These are phyloP conservation scores for Cacatua alba DNA, from an alignment of 2,113 vertebrate genomes.

Conservation along the genomic window DNA sequence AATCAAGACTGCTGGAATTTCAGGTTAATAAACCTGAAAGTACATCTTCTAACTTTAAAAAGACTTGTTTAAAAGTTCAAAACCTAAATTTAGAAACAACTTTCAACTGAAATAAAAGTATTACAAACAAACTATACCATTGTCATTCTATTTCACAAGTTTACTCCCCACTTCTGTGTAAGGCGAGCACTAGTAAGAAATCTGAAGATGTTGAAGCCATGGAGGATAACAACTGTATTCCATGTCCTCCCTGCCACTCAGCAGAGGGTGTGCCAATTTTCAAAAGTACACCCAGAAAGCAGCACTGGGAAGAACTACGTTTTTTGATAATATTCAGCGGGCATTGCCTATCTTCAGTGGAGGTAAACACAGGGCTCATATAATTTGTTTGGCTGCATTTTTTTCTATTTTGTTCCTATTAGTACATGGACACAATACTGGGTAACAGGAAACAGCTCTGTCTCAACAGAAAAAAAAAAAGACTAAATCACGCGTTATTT, in stretches of 20 bases:
- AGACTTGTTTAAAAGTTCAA: neutral
- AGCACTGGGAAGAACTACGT: fast-evolving
- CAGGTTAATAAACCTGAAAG: neutral
- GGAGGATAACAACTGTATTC: neutral
- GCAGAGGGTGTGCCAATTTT: neutral
- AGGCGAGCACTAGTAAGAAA: neutral
- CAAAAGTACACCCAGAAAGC: neutral
- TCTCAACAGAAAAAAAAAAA: neutral
- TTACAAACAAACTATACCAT: neutral
- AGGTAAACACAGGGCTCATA: neutral
- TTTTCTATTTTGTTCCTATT: neutral
- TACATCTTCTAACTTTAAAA: neutral
- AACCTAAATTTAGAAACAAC: neutral
- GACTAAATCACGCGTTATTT: neutral
- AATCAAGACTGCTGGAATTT: neutral
- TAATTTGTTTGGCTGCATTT: neutral
- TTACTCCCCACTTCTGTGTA: neutral
- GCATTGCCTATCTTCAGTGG: neutral
- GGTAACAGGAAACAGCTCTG: neutral
- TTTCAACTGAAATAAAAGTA: neutral
- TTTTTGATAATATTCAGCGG: neutral
- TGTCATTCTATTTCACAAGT: neutral
- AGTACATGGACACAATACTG: neutral
- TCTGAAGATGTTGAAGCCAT: neutral
- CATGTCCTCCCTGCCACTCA: neutral